Evolutionary conservation across 1,140 invertebrate species (phyloP), one percentile per base, ranked within the genome.

Genomic region (Lepidostoma basale): DNA sequence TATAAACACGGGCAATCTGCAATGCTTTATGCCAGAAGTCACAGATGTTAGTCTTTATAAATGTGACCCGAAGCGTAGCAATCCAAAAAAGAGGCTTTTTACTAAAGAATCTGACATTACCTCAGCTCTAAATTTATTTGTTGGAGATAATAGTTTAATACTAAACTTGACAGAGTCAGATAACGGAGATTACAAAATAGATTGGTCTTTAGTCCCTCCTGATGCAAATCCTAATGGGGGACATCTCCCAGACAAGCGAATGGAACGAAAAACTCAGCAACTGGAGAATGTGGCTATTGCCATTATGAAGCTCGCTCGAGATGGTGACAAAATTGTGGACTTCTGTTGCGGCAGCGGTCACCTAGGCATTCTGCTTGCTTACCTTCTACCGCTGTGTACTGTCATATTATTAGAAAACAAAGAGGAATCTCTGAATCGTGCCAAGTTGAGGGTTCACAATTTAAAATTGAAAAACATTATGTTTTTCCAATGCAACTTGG

Each of bases 271-370:
- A 83, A 90, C 89, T 45, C 88, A 96, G 70, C 96, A 98, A 77
- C 76, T 98, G 22, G 90, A 96, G 79, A 97, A 94, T 77, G 81
- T 98, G 68, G 88, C 88, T n/a, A 88, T 89, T 75, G 89, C 93
- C 18, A 89, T 94, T 0, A 76, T 91, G 1, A 86, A 88, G 45
- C 78, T 96, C 44, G 90, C 87, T 0, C 82, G 83, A 60, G 73
- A 81, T 9, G 81, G 81, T 0, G 80, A 87, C 72, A 80, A 85
- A 12, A 94, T 98, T 71, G 93, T 98, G 2, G 96, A 98, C 78
- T 98, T 98, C 80, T 98, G 96, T 80, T 93, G 92, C 74, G 96
- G 96, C 2, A 91, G 93, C 73, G 96, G 96, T 2, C 95, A 98
- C 82, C 82, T 98, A 65, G 96, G 95, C 3, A 91, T 98, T 70